Evolutionary conservation across 2,888 invertebrate genomes (phyloP).

Genomic region (Sipunculus nudus): DNA sequence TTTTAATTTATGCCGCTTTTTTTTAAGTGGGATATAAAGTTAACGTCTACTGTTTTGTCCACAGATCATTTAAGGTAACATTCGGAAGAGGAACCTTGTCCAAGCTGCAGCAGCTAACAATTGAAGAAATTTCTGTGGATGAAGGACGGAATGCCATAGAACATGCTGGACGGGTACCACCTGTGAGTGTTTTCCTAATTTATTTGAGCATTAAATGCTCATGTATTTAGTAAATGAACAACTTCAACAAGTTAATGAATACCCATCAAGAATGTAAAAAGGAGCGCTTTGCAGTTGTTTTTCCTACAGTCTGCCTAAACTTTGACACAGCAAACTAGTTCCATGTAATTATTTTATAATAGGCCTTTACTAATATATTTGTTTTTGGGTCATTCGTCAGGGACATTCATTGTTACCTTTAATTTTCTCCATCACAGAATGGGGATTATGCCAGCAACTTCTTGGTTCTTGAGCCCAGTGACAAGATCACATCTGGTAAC

Average conservation of each 20-base stretch:
- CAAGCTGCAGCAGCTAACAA: conserved; percentile 42
- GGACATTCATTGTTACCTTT: not conserved
- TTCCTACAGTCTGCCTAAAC: too few relatives aligned
- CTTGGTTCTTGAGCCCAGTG: conserved; percentile 50
- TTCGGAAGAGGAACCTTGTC: conserved; percentile 48
- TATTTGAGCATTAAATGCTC: too few relatives aligned
- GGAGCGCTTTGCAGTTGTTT: too few relatives aligned
- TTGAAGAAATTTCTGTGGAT: conserved; percentile 11
- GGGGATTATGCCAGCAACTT: conserved; percentile 56
- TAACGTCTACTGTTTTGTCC: not conserved
- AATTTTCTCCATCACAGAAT: too few relatives aligned
- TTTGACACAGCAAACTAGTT: not conserved
- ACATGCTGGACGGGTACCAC: not conserved
- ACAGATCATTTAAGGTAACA: conserved; percentile 45
- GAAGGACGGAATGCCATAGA: not conserved
- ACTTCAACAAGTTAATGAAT: too few relatives aligned
- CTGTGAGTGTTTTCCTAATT: conserved; percentile 9
- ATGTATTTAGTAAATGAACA: too few relatives aligned
- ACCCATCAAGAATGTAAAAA: too few relatives aligned
- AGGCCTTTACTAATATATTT: too few relatives aligned
- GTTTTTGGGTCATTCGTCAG: too few relatives aligned
- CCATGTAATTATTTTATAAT: not conserved
- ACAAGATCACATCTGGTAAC: conserved; percentile 37
- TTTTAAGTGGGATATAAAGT: not conserved
- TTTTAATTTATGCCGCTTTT: not conserved